Percentiles rank a stretch among this genome's conserved stretches.
These are phyloP conservation scores for Bathynomus jamesi DNA, from an alignment of 1,140 invertebrate genomes.

Conservation along the genomic window DNA sequence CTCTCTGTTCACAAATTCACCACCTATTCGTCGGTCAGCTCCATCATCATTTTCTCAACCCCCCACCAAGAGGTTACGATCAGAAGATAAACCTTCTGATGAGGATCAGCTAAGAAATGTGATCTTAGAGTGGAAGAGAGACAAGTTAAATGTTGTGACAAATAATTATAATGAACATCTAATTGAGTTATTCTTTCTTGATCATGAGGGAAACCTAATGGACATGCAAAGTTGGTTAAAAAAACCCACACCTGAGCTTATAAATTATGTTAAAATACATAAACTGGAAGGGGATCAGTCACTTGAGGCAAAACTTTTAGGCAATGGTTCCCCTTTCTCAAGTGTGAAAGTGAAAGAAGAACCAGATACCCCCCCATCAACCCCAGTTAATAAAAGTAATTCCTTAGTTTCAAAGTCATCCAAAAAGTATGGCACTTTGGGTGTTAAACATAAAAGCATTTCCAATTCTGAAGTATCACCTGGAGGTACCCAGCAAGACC, in stretches of 20 bases:
- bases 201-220: constrained; percentile 75
- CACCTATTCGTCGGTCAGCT: background rate
- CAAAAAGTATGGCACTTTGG: constrained; percentile 25
- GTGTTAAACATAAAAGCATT: background rate
- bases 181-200: constrained; percentile 74
- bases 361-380: constrained; percentile 9
- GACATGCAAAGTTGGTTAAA: constrained; percentile 75
- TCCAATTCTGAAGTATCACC: constrained; percentile 10
- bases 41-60: background rate
- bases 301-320: constrained; percentile 57
- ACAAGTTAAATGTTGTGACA: constrained; percentile 26
- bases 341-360: constrained; percentile 18
- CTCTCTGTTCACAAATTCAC: background rate
- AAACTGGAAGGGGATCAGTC: constrained; percentile 56
- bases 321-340: constrained; percentile 50
- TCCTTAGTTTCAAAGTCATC: constrained; percentile 8
- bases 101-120: constrained; percentile 22
- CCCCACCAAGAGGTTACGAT: background rate
- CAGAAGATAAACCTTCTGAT: constrained; percentile 22
- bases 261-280: constrained; percentile 64
- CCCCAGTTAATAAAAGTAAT: constrained; percentile 10
- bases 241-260: constrained; percentile 60
- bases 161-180: constrained; percentile 63
- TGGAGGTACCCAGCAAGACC: constrained; percentile 29
- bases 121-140: constrained; percentile 32